Evolutionary conservation across 2,888 invertebrate species (phyloP), one percentile per base, ranked within the genome.

Genomic region (Phalera bucephala): DNA sequence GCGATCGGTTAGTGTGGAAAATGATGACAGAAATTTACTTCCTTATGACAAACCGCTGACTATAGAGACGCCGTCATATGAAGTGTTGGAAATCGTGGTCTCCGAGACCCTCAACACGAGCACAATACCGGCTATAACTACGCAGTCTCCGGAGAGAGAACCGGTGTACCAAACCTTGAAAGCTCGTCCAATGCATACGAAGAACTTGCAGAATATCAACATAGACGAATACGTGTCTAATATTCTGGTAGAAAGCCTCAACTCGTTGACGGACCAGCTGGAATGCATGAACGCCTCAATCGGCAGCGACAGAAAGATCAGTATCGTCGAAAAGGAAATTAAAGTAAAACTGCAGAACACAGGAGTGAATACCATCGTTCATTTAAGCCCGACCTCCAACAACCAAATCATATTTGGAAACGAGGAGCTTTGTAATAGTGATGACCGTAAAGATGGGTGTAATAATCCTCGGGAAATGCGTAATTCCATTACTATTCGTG

Each of bases 191-290:
- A n/a, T 27, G 13, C n/a, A 13, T 15, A 17, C 10, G 51, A 61
- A n/a, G 48, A 49, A 7, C 35, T 36, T 9, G 36, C 45, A 36
- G 21, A 73, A 69, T 33, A 60, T 82, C 22, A 79, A 88, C 50
- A 76, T 91, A 12, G 91, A 91, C 56, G 81, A 86, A 49, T 91
- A 90, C 51, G 91, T 91, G 9, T 90, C 91, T 1, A 84, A 84
- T 52, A 84, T 91, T 52, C 63, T 91, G 21, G 87, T 91, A 4
- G 90, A 91, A 53, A 91, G 91, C 47, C 71, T 91, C 7, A 82
- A 89, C 55, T 87, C 90, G 2, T 64, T 91, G 45, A 79, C 84
- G 4, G 90, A 88, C 52, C 87, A 85, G 48, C 64, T 90, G 5
- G 88, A 90, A 46, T 75, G 66, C 22, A 84, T 86, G 79, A 85